Evolutionary conservation across 2,888 invertebrate genomes (phyloP).

Genomic region (Pilophorus perplexus): DNA sequence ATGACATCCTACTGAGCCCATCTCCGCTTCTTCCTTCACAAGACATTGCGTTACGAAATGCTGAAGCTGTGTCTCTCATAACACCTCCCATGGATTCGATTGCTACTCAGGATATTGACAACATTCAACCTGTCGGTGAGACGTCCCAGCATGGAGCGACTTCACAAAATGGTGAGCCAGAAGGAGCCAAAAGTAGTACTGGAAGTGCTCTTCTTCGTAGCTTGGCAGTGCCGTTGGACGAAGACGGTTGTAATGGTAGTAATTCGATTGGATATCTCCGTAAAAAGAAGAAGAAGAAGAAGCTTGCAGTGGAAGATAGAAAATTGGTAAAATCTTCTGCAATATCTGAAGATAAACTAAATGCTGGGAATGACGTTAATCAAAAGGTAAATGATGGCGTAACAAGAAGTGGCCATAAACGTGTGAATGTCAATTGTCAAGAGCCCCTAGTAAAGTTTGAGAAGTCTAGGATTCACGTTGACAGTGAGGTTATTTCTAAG

Average conservation of each 20-base stretch:
- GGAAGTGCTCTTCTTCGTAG: neutral
- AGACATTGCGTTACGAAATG: neutral
- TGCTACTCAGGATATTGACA: neutral
- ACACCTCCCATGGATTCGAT: conserved; percentile 3
- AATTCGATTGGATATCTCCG: neutral
- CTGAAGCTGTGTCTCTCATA: conserved; percentile 17
- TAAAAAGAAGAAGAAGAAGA: neutral
- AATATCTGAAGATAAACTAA: no score
- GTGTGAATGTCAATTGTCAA: no score
- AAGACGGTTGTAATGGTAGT: neutral
- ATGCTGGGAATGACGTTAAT: no score
- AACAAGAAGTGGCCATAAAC: no score
- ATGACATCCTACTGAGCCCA: no score
- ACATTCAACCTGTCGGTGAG: conserved; percentile 1
- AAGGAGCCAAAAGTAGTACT: conserved; percentile 7
- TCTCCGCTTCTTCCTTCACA: conserved; percentile 2
- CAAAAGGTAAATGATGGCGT: no score
- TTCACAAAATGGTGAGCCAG: conserved; percentile 1
- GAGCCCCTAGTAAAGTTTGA: no score
- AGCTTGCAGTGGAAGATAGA: neutral
- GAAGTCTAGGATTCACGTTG: no score
- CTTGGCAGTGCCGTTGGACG: neutral
- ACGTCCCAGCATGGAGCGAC: neutral
- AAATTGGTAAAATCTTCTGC: neutral
- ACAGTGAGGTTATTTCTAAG: no score